Conservation (phyloP, 2,113 vertebrate genomes). For the Sarotherodon lohbergeri region DNA sequence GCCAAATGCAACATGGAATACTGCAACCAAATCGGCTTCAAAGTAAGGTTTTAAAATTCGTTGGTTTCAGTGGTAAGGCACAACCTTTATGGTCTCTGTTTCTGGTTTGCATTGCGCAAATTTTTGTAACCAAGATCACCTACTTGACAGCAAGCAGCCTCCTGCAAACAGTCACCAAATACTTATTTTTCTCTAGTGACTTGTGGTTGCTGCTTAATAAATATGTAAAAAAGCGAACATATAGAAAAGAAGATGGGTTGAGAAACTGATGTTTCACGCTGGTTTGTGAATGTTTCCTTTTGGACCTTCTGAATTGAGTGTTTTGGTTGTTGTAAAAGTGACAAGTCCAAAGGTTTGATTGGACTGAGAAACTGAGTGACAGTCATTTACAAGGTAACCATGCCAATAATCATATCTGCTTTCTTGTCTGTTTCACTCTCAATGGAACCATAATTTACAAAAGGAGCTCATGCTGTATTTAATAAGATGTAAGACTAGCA, state of each 20-base stretch:
- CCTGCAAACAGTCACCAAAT: not conserved
- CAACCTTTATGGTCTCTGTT: not conserved
- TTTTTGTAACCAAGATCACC: not conserved
- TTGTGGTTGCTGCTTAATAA: not conserved
- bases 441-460: not conserved
- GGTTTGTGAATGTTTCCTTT: not conserved
- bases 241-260: not conserved
- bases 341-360: not conserved
- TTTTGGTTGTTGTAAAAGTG: not conserved
- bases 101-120: not conserved
- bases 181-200: not conserved
- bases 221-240: not conserved
- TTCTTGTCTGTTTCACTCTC: not conserved
- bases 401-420: not conserved
- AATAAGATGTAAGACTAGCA: not conserved
- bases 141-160: not conserved
- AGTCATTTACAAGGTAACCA: not conserved
- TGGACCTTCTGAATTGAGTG: not conserved
- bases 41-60: not conserved
- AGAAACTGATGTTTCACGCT: not conserved
- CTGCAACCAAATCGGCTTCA: not conserved
- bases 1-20: not conserved
- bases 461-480: not conserved
- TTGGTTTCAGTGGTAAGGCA: not conserved
- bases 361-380: not conserved